These are phyloP conservation scores for Pseudoips prasinana DNA, from an alignment of 2,888 invertebrate species.

Conservation along the genomic window DNA sequence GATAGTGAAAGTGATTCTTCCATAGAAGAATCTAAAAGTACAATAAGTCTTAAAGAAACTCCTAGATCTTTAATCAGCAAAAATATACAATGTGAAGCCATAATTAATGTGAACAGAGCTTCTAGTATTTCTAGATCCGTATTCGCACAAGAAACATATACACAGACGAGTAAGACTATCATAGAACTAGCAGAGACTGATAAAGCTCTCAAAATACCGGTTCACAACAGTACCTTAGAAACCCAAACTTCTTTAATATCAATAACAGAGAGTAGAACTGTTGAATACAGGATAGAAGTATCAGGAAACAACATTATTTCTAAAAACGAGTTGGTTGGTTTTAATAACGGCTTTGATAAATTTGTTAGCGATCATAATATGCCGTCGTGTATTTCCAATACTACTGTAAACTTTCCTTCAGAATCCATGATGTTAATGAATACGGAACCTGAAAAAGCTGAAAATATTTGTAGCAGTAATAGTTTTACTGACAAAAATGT, in stretches of 20 bases:
- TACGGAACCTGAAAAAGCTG: slow-evolving; percentile 37
- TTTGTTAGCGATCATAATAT: too few relatives aligned
- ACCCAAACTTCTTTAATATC: slow-evolving; percentile 71
- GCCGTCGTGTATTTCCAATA: too few relatives aligned
- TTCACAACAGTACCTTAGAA: slow-evolving; percentile 46
- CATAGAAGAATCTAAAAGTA: background rate
- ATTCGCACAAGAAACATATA: slow-evolving; percentile 62
- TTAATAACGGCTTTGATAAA: too few relatives aligned
- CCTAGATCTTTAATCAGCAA: slow-evolving; percentile 16
- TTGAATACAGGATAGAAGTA: slow-evolving; percentile 54
- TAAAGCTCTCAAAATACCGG: slow-evolving; percentile 18
- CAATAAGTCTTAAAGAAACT: background rate
- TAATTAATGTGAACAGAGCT: slow-evolving; percentile 25
- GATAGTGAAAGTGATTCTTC: slow-evolving; percentile 45
- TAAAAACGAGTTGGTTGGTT: slow-evolving; percentile 2
- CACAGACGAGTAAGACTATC: slow-evolving; percentile 83
- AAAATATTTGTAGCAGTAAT: too few relatives aligned
- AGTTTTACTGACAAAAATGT: too few relatives aligned
- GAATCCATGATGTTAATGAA: slow-evolving; percentile 39
- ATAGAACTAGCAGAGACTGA: slow-evolving; percentile 70
- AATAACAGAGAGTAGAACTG: slow-evolving; percentile 55
- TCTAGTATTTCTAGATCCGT: slow-evolving; percentile 38
- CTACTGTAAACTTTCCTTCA: slow-evolving; percentile 42
- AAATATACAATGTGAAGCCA: slow-evolving; percentile 25
- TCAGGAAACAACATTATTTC: slow-evolving; percentile 14